Evolutionary conservation across 2,113 vertebrate genomes (phyloP), one percentile per base, ranked within the genome.

Genomic region (Elephas maximus): DNA sequence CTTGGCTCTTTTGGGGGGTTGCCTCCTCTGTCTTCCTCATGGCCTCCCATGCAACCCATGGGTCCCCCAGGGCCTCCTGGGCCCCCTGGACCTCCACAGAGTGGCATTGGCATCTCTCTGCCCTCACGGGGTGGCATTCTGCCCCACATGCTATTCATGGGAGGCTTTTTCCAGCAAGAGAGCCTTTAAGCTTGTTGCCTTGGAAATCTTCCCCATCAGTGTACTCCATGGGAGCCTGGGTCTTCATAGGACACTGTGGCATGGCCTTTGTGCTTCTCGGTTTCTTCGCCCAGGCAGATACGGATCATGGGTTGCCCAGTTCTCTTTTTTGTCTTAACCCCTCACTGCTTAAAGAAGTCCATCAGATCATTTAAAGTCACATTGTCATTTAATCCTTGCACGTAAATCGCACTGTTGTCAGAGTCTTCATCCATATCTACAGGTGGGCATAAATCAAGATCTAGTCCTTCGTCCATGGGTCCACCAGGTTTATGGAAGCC

Each of bases 401-500:
- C 99, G 95, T 99, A 99, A 95, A 99, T 99, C 0, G 99, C 99
- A 98, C 99, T 99, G 99, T 99, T 99, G 98, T 99, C 99, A 0
- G 99, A 99, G 87, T 99, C 99, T 98, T 99, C 99, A 83, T 99
- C 99, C 0, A 98, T 98, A 80, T 99, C 99, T 97, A 99, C 57
- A 14, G 99, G 98, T 78, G 98, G 99, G 98, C 98, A 99, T 99
- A 99, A 99, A 83, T 99, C 99, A 97, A 99, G 99, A 90, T 99
- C 99, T 63, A 99, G 99, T 93, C 99, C 99, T 78, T 99, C 98
- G 11, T 98, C 98, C 99, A 99, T 98, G 83, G 99, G 99, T 99
- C 99, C 99, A 99, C 99, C 99, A 99, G 99, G 99, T 99, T 99
- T 99, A 99, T 99, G 99, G 99, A 99, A 99, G 99, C 99, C 99